Evolutionary conservation across 2,888 invertebrate species (phyloP), one percentile per base, ranked within the genome.

Genomic region (Watsonalla cultraria): DNA sequence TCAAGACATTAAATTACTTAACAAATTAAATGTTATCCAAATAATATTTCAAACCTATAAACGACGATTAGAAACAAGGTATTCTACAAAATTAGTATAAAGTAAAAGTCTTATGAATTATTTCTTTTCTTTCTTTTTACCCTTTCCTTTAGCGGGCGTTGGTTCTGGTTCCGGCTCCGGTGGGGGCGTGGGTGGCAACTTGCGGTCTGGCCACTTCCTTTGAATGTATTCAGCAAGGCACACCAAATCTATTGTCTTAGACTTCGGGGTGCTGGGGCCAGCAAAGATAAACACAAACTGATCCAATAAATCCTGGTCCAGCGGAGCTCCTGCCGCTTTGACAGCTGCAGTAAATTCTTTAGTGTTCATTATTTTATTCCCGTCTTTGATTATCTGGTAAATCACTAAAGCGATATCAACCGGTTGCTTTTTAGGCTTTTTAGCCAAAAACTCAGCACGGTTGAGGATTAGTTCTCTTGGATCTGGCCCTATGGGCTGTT

Each of bases 141-240:
- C 42, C 5, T 8, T 42, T 42, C 5, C 37, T 37, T 37, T 37
- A 8, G 8, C 37, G 37, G 37, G 37, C 24, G 24, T 33, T 0
- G 63, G 67, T 60, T 72, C 75, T 0, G 70, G 68, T 60, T 14
- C 14, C 5, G 34, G 34, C n/a, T 80, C 77, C 0, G 82, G 80
- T 0, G 76, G 78, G 5, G 83, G 81, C 9, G 82, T 81, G 0
- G 76, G 74, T 0, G 84, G 84, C 34, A 86, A 57, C 42, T 76
- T 65, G 13, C 74, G 74, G 0, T 84, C 82, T 5, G 86, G 86
- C 84, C 85, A 86, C 63, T 80, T 80, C 37, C 80, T 72, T 51
- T 66, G 67, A 14, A 82, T 63, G 58, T 72, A 86, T 15, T 86
- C 85, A 2, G 66, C 76, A 42, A 84, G 15, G 7, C 51, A 24